Percentiles rank a stretch among this genome's conserved stretches.
Evolutionary conservation across 2,797 vertebrate genomes (phyloP).

Genomic region (Danio jaintianensis): DNA sequence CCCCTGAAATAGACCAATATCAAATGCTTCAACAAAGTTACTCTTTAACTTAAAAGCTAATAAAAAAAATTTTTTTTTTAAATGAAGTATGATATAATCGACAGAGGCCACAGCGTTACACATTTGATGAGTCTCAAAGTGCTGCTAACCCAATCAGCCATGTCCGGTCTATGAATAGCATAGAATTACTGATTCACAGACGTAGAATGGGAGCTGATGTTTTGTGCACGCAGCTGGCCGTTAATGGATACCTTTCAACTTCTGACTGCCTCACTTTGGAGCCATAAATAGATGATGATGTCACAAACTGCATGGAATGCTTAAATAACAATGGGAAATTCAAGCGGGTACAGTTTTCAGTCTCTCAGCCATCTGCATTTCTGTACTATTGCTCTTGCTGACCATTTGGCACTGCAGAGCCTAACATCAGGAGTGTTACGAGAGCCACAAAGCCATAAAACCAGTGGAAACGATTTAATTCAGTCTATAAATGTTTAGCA

Average conservation of each 20-base stretch:
- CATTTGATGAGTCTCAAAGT: constrained; percentile 25
- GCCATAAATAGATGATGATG: constrained; percentile 76
- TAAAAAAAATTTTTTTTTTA: too few relatives aligned
- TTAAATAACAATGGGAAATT: constrained; percentile 64
- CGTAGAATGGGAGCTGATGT: constrained; percentile 53
- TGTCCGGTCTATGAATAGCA: constrained; percentile 50
- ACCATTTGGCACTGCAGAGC: background rate
- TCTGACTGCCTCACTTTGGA: constrained; percentile 72
- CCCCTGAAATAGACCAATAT: too few relatives aligned
- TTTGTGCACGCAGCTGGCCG: constrained; percentile 69
- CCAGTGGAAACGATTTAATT: background rate
- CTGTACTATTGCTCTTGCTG: background rate
- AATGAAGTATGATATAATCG: background rate
- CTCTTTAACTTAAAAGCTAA: constrained; percentile 8
- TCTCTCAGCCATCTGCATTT: constrained; percentile 1
- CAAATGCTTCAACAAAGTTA: constrained; percentile 7
- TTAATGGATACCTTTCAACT: constrained; percentile 76
- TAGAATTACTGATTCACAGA: constrained; percentile 54
- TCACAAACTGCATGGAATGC: constrained; percentile 67
- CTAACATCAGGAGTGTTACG: constrained; percentile 5
- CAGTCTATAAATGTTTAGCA: background rate
- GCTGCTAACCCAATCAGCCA: constrained; percentile 43
- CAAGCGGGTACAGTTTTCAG: constrained; percentile 5
- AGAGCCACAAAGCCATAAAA: constrained; percentile 4
- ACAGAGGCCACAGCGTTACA: background rate